Evolutionary conservation across 2,888 invertebrate species (phyloP).

Genomic region (Lithodes maja): DNA sequence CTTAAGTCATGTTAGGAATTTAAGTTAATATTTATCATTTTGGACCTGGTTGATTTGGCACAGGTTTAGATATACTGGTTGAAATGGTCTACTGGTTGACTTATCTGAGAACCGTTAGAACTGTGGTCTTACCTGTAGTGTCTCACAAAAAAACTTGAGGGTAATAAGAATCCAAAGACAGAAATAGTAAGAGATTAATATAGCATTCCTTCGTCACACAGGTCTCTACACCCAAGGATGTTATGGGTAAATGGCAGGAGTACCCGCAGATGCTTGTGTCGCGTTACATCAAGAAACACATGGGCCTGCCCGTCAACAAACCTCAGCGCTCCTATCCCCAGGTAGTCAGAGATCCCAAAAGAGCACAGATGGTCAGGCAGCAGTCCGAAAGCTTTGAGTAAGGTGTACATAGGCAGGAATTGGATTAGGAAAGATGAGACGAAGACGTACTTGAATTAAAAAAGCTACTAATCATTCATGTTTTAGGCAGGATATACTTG

Average conservation of each 20-base stretch:
- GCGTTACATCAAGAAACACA: slow-evolving; percentile 86
- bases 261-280: slow-evolving; percentile 90
- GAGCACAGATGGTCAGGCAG: slow-evolving; percentile 58
- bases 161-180: no score
- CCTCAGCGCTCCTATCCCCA: slow-evolving; percentile 64
- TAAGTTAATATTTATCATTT: no score
- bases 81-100: no score
- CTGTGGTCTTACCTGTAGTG: no score
- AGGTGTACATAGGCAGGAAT: neutral
- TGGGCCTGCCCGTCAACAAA: slow-evolving; percentile 75
- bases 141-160: no score
- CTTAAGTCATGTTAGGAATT: no score
- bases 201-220: slow-evolving; percentile 73
- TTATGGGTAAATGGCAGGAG: slow-evolving; percentile 91
- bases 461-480: no score
- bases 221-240: slow-evolving; percentile 91
- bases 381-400: slow-evolving; percentile 65
- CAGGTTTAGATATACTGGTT: no score
- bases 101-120: no score
- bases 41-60: no score
- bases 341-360: slow-evolving; percentile 60
- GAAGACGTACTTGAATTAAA: neutral
- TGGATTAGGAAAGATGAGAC: neutral
- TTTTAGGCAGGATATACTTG: neutral
- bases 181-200: no score